Conservation (phyloP, 2,113 vertebrate species). For the Lepisosteus oculatus region DNA sequence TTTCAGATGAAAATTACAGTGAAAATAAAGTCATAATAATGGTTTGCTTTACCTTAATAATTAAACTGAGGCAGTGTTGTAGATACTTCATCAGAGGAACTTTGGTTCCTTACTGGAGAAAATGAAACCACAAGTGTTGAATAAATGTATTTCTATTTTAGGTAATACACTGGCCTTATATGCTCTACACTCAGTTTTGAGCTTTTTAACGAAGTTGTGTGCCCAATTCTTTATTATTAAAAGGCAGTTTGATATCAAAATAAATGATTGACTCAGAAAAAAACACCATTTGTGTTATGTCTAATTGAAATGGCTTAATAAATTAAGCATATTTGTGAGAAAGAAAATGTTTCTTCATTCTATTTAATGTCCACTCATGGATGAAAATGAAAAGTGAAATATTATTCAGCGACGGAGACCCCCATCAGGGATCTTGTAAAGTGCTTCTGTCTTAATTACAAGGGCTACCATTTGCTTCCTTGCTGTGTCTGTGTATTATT, state of each 20-base stretch:
- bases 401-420: slow-evolving; percentile 12
- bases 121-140: too few species aligned
- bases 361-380: slow-evolving; percentile 48
- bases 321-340: slow-evolving; percentile 46
- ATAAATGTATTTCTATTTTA: too few species aligned
- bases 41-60: too few species aligned
- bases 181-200: too few species aligned
- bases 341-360: slow-evolving; percentile 39
- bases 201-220: too few species aligned
- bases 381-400: slow-evolving; percentile 27
- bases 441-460: slow-evolving; percentile 45
- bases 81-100: too few species aligned
- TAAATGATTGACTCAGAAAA: neutral
- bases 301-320: slow-evolving; percentile 47
- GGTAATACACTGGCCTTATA: too few species aligned
- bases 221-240: too few species aligned
- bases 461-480: slow-evolving; percentile 44
- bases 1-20: too few species aligned
- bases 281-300: slow-evolving; percentile 22
- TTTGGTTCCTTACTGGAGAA: too few species aligned
- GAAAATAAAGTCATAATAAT: too few species aligned
- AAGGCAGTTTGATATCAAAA: neutral
- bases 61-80: too few species aligned
- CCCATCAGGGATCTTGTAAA: slow-evolving; percentile 28
- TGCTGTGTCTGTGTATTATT: slow-evolving; percentile 44